Evolutionary conservation across 2,113 vertebrate species (phyloP).

Genomic region (Carlito syrichta): DNA sequence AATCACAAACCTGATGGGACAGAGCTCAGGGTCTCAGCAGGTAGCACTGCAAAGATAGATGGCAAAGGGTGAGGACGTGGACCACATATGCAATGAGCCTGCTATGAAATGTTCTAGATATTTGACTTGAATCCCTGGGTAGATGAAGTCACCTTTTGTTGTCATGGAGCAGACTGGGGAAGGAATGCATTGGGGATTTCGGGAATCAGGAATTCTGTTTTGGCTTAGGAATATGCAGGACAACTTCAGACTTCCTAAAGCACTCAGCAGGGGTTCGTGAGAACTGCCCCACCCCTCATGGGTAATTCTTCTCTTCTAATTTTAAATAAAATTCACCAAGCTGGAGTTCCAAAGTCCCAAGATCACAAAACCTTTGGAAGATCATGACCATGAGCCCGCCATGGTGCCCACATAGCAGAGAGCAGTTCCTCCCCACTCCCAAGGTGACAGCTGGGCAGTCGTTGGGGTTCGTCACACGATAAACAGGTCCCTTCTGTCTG

Average conservation of each 20-base stretch:
- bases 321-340: constrained; percentile 1
- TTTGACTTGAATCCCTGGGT: not conserved
- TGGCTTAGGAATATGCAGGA: not conserved
- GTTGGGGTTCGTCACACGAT: fast-evolving
- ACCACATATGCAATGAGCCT: fast-evolving
- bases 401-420: not conserved
- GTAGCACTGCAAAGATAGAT: not conserved
- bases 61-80: not conserved
- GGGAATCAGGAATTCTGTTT: not conserved
- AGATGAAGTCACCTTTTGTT: not conserved
- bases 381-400: not conserved
- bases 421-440: not conserved
- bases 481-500: not conserved
- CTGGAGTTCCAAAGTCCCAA: not conserved
- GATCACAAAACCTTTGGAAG: not conserved
- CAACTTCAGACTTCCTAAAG: not conserved
- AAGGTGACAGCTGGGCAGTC: not conserved
- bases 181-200: not conserved
- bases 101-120: fast-evolving
- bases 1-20: not conserved
- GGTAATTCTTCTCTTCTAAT: not conserved
- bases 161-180: fast-evolving
- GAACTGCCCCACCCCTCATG: too few species aligned
- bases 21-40: not conserved
- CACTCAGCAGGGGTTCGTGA: not conserved